Evolutionary conservation across 2,797 vertebrate genomes (phyloP).

Genomic region (Hozukius guyotensis): DNA sequence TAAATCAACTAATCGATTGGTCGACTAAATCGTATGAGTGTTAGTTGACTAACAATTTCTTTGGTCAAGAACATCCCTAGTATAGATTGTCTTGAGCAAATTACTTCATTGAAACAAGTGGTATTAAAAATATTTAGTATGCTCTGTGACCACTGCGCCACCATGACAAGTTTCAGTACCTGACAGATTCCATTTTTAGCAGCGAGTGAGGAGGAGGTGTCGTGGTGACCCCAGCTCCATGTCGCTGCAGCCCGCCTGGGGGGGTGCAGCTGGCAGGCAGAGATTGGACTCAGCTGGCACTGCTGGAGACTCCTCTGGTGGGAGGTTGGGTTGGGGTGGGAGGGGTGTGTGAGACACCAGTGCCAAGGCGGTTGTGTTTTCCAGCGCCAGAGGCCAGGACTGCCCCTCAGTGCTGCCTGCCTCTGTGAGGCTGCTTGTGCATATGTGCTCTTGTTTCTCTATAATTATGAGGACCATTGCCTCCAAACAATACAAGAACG

Average conservation of each 20-base stretch:
- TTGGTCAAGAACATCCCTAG: accelerated
- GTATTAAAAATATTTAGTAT: neutral
- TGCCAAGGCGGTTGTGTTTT: slow-evolving; percentile 45
- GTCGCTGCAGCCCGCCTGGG: slow-evolving; percentile 36
- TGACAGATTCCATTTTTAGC: slow-evolving; percentile 59
- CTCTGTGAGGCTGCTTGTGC: slow-evolving; percentile 4
- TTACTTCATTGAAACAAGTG: neutral
- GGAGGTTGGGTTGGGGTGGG: slow-evolving; percentile 13
- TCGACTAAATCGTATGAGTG: too few relatives aligned
- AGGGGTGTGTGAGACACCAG: slow-evolving; percentile 23
- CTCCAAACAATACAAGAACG: neutral
- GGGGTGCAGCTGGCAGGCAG: slow-evolving; percentile 66
- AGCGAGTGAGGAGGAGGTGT: slow-evolving; percentile 38
- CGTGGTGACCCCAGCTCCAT: slow-evolving; percentile 54
- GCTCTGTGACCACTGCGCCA: neutral
- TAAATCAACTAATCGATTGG: too few relatives aligned
- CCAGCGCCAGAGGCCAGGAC: slow-evolving; percentile 37
- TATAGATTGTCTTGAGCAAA: neutral
- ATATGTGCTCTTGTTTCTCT: neutral
- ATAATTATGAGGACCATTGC: neutral
- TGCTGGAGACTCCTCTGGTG: slow-evolving; percentile 45
- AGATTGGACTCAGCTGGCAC: slow-evolving; percentile 73
- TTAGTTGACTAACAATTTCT: neutral
- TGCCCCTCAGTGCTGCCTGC: slow-evolving; percentile 30
- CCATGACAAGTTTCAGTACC: slow-evolving; percentile 20